Base-by-base conservation (phyloP, 2,113 vertebrate genomes). In the Anser cygnoides region DNA sequence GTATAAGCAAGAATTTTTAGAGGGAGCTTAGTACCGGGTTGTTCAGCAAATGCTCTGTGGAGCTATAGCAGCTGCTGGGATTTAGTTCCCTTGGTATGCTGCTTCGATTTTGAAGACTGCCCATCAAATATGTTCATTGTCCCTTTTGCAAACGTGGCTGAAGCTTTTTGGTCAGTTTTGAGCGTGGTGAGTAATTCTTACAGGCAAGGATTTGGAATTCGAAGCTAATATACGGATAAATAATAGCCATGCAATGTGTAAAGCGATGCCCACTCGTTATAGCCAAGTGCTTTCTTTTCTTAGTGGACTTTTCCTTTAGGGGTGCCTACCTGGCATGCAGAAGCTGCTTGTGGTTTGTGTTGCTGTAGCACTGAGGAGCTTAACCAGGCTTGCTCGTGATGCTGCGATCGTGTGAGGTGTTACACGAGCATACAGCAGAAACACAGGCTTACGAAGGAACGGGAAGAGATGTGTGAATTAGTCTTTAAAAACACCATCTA, bases 61-160 rank as follows among this genome's bases (percentile, higher is more conserved):
- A 58, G 23, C 93, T 96, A 81, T 1, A 94, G 95, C 96, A 97
- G 95, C 97, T 97, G 97, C 94, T 88, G 84, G 95, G 95, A 95
- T 97, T 98, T 97, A 91, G 77, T 95, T 39, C 58, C 93, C 71
- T 67, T 85, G 80, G 68, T 84, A 84, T 91, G 73, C 67, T 65
- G 52, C 63, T 79, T 81, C 4, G 8, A 35, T 84, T 96, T 94
- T 74, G 91, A 83, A 84, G 84, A 84, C 68, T 84, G 93, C 66
- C 82, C 71, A 52, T 93, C 82, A 87, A 72, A 82, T 83, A 49
- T 4, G 11, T 77, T 91, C 91, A 54, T 73, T 89, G 91, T 94
- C 63, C 81, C 63, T 15, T 91, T 91, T 95, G 93, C 83, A 84
- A 50, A 85, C 61, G 25, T 23, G 81, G 74, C 89, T 91, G 67